Evolutionary conservation across 2,888 invertebrate genomes (phyloP).

Genomic region (Lingula anatina): DNA sequence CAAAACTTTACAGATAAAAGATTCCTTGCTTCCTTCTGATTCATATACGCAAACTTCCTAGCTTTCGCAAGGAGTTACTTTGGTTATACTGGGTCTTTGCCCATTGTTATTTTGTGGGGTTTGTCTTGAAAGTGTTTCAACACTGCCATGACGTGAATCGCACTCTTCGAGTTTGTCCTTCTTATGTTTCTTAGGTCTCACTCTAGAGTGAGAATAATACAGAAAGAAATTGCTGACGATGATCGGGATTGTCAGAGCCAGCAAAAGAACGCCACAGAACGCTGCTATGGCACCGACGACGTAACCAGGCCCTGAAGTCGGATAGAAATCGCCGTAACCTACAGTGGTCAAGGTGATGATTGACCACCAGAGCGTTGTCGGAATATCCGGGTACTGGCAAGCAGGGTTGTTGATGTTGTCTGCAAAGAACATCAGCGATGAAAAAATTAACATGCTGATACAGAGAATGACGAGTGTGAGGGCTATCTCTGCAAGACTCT

Average conservation of each 20-base stretch:
- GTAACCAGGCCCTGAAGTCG: slow-evolving; percentile 36
- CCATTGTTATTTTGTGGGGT: no score
- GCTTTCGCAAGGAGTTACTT: no score
- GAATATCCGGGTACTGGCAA: slow-evolving; percentile 45
- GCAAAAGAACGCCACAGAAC: slow-evolving; percentile 42
- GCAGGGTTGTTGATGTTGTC: slow-evolving; percentile 24
- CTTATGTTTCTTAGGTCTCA: no score
- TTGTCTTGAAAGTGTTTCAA: no score
- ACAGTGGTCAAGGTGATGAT: slow-evolving; percentile 49
- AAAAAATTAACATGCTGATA: slow-evolving; percentile 48
- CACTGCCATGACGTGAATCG: no score
- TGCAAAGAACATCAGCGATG: slow-evolving; percentile 44
- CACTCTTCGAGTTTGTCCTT: no score
- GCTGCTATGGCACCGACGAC: slow-evolving; percentile 42
- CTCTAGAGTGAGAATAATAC: slow-evolving; percentile 45
- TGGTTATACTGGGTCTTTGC: no score
- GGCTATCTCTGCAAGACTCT: slow-evolving; percentile 44
- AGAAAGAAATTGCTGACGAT: slow-evolving; percentile 49
- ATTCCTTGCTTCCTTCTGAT: no score
- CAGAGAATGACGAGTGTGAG: slow-evolving; percentile 44
- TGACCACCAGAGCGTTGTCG: slow-evolving; percentile 47
- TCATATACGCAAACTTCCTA: no score
- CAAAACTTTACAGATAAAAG: no score
- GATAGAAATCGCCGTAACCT: slow-evolving; percentile 47
- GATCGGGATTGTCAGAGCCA: slow-evolving; percentile 46